Base-by-base conservation (phyloP, 2,888 invertebrate genomes). In the Cosmia trapezina region DNA sequence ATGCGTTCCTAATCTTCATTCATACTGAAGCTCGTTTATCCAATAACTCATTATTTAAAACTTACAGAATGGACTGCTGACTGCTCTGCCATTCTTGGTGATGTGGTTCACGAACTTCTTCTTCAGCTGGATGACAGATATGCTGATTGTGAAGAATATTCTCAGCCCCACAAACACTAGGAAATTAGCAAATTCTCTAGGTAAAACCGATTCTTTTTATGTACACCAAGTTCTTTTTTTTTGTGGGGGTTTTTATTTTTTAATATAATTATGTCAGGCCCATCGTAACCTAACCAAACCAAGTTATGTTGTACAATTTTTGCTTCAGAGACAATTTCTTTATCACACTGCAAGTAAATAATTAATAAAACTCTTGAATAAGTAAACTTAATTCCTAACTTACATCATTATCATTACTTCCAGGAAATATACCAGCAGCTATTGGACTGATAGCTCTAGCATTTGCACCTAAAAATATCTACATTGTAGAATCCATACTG, bases 71-170 rank as follows among this genome's bases (percentile, higher is more conserved):
- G 97, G 98, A 2, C 82, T 97, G 9, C 90, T 98, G 4, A 97
- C 98, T 0, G 97, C 98, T 0, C 90, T 98, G 0, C 98, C 98
- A 0, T 98, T 98, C 87, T 91, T 98, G 19, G 96, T 97, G 12
- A 98, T 98, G 95, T 98, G 98, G 97, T 82, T 98, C 37, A 91
- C 97, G 33, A 97, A 98, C 83, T 97, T 98, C 84, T 96, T 98
- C 68, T 97, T 98, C 90, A 97, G 98, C 61, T 97, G 96, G 89
- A 84, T 97, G 0, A 97, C 97, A 0, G 98, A 98, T 86, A 95
- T 95, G 87, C 86, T 97, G 0, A 96, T 97, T 8, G 96, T 95
- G 7, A 96, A 95, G 59, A 96, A 96, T 28, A 86, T 96, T 6
- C 80, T 97, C 0, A 95, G 94, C 5, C 93, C 97, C 9, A 96